A percentile compares a stretch with the other conserved stretches of the same genome.
These are phyloP conservation scores for Corapipo altera DNA, from an alignment of 2,113 vertebrate species.

Conservation along the genomic window DNA sequence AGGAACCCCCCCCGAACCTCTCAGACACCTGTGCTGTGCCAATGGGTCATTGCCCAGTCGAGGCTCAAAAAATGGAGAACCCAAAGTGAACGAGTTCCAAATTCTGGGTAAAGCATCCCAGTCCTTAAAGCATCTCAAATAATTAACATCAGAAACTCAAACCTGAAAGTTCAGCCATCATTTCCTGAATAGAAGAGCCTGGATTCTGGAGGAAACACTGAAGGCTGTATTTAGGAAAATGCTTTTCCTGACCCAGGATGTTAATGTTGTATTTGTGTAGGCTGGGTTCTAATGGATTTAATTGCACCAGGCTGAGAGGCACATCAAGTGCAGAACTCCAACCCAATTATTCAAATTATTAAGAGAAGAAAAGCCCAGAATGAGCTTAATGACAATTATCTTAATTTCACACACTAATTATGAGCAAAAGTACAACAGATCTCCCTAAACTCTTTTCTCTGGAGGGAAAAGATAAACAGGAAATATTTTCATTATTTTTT, in stretches of 20 bases:
- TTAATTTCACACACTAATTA: neutral
- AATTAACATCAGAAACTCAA: neutral
- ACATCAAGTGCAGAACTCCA: neutral
- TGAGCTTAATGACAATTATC: neutral
- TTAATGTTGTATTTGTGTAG: neutral
- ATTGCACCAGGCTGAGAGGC: neutral
- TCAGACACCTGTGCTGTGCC: neutral
- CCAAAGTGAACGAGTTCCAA: accelerated
- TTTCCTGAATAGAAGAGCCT: neutral
- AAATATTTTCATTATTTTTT: neutral
- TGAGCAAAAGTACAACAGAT: neutral
- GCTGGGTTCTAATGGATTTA: neutral
- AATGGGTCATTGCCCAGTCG: neutral
- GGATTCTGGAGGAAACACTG: neutral
- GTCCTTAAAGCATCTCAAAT: neutral
- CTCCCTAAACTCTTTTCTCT: too few relatives aligned
- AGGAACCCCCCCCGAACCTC: neutral
- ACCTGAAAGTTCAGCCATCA: neutral
- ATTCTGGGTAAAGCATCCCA: neutral
- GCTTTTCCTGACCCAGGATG: neutral
- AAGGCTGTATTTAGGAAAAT: neutral
- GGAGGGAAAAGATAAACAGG: neutral
- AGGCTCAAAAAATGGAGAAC: neutral
- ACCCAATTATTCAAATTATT: neutral
- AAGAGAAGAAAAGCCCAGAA: neutral